Percentiles rank a stretch among this genome's conserved stretches.
Conservation (phyloP, 2,888 invertebrate species). For the Cryptocephalus primarius region DNA sequence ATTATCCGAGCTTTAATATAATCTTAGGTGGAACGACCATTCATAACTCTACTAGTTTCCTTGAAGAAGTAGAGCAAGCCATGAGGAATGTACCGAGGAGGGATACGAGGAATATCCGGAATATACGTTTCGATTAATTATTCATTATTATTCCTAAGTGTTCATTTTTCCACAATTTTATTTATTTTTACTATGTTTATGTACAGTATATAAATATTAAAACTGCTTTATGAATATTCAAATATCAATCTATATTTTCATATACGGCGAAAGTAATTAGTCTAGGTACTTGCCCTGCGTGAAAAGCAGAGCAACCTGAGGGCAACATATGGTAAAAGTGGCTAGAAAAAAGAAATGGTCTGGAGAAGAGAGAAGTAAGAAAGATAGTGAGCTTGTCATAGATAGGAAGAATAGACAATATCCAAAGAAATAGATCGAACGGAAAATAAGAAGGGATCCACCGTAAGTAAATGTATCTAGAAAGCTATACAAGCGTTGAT, state of each 20-base stretch:
- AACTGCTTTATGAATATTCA: background rate
- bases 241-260: background rate
- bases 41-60: slow-evolving; percentile 76
- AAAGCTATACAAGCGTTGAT: no score
- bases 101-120: slow-evolving; percentile 25
- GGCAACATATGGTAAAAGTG: no score
- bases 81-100: slow-evolving; percentile 52
- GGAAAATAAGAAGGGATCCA: no score
- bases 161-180: background rate
- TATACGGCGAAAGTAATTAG: no score
- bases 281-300: no score
- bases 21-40: slow-evolving; percentile 86
- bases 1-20: slow-evolving; percentile 62
- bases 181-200: slow-evolving; percentile 3
- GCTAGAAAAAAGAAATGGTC: no score
- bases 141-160: background rate
- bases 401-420: no score
- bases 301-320: no score
- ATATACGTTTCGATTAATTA: slow-evolving; percentile 21
- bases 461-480: no score
- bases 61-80: slow-evolving; percentile 61
- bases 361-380: no score
- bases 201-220: background rate
- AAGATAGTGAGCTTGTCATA: no score
- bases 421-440: no score